Evolutionary conservation across 2,797 vertebrate genomes (phyloP).

Genomic region (Perodicticus potto): DNA sequence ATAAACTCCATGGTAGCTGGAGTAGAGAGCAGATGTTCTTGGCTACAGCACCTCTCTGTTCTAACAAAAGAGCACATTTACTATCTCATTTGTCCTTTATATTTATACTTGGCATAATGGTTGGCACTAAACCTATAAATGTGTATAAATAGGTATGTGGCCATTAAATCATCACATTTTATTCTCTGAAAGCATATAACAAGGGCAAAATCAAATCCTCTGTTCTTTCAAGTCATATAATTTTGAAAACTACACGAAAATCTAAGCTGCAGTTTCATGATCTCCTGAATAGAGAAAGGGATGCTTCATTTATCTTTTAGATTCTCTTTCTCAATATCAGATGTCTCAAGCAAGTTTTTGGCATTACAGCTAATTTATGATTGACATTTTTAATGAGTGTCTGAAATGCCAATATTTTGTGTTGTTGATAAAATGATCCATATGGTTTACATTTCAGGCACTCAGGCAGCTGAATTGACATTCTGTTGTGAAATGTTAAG

Average conservation of each 20-base stretch:
- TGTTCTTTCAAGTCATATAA: slow-evolving; percentile 33
- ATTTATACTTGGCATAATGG: neutral
- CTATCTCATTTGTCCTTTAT: neutral
- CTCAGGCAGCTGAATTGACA: slow-evolving; percentile 82
- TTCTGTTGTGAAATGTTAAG: slow-evolving; percentile 84
- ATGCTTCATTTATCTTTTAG: slow-evolving; percentile 73
- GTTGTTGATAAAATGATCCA: slow-evolving; percentile 83
- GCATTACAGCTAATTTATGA: slow-evolving; percentile 82
- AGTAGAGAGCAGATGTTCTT: neutral
- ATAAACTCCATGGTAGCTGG: neutral
- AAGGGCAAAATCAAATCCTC: neutral
- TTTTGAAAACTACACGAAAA: slow-evolving; percentile 53
- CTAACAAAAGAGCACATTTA: neutral
- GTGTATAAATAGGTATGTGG: neutral
- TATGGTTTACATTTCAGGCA: slow-evolving; percentile 83
- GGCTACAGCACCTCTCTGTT: neutral
- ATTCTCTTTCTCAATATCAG: slow-evolving; percentile 79
- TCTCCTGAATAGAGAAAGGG: slow-evolving; percentile 49
- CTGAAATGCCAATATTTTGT: slow-evolving; percentile 85
- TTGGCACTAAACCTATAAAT: neutral
- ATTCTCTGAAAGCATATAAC: neutral
- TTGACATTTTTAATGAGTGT: slow-evolving; percentile 83
- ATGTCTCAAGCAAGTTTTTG: slow-evolving; percentile 81
- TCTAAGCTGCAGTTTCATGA: slow-evolving; percentile 48
- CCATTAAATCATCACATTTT: slow-evolving; percentile 28